phyloP scores from a whole-genome alignment of 1,140 invertebrate genomes.

The Ceratitis capitata region DNA sequence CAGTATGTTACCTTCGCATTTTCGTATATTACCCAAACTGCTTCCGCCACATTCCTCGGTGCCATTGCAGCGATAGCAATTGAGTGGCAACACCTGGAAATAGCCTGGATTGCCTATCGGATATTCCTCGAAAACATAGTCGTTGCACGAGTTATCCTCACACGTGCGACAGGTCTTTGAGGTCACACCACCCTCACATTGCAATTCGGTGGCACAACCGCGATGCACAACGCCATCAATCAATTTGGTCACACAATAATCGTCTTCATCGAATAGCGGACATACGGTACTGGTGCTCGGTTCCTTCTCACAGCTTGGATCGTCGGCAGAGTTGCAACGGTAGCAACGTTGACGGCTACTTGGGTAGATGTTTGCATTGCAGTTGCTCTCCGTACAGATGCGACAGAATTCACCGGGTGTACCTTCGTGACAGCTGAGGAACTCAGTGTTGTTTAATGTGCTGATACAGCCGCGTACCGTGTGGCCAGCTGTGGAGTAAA shows the following conservation, averaged over 20 bases:
- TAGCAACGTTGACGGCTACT: slow-evolving; percentile 51
- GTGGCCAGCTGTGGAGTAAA: slow-evolving; percentile 47
- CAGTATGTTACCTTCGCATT: slow-evolving; percentile 50
- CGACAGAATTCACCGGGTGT: slow-evolving; percentile 46
- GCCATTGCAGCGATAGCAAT: slow-evolving; percentile 43
- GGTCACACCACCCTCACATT: slow-evolving; percentile 50
- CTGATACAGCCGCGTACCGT: slow-evolving; percentile 58
- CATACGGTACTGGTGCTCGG: slow-evolving; percentile 50
- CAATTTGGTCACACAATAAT: slow-evolving; percentile 54
- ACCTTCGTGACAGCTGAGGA: slow-evolving; percentile 56
- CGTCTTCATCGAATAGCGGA: slow-evolving; percentile 48
- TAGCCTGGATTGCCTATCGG: slow-evolving; percentile 40
- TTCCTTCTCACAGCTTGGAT: slow-evolving; percentile 46
- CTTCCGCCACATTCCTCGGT: slow-evolving; percentile 26
- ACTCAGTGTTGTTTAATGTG: slow-evolving; percentile 51
- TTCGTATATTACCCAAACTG: slow-evolving; percentile 45
- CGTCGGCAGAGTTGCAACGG: slow-evolving; percentile 52
- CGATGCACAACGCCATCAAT: slow-evolving; percentile 51
- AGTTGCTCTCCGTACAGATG: slow-evolving; percentile 49
- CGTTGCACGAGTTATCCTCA: slow-evolving; percentile 1
- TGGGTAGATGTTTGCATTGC: slow-evolving; percentile 53
- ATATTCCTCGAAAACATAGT: neutral
- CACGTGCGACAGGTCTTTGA: slow-evolving; percentile 43
- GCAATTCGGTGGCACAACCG: slow-evolving; percentile 51
- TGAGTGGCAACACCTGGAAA: slow-evolving; percentile 42